Evolutionary conservation across 2,888 invertebrate species (phyloP), one percentile per base, ranked within the genome.

Genomic region (Vesta saturnalis): DNA sequence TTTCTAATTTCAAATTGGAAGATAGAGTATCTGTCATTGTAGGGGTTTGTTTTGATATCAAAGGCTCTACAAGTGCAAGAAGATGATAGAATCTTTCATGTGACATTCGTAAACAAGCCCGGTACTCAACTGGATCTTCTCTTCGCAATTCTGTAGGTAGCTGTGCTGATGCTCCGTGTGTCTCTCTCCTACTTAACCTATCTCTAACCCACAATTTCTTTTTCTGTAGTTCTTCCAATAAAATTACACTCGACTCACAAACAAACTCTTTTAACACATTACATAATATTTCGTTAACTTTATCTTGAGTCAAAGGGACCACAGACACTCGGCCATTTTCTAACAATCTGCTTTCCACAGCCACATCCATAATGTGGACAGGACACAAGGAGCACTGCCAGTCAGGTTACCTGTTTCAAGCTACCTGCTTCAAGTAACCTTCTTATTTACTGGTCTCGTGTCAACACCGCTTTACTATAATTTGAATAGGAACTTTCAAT

Each of bases 1-100:
- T 67, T 75, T 77, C 76, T 35, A 79, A 62, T 77, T 79, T 72
- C 47, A 77, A 55, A 74, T 76, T 74, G 57, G 76, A 72, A 67
- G 78, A 75, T 67, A 78, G 66, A 43, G 77, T 76, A 72, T 74
- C 69, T 74, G 74, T 74, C 72, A 77, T 74, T 19, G 73, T 65
- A 54, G 76, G 78, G 62, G 77, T 71, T 59, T 18, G 14, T 49
- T 49, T 49, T 4, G 15, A 5, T 4, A 46, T 46, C 4, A 6
- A 14, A 4, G 12, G 46, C 4, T 14, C 46, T n/a, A 46, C 15
- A 18, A 49, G 8, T 14, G 1, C 8, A 18, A 3, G 6, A 8
- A 49, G 18, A 1, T 8, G 5, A 10, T 49, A 8, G 2, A 49
- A 49, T 14, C 49, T 49, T 49, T 15, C 3, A 15, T 4, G 1